Base-by-base conservation (phyloP, 1,140 invertebrate genomes). In the Sipha flava region DNA sequence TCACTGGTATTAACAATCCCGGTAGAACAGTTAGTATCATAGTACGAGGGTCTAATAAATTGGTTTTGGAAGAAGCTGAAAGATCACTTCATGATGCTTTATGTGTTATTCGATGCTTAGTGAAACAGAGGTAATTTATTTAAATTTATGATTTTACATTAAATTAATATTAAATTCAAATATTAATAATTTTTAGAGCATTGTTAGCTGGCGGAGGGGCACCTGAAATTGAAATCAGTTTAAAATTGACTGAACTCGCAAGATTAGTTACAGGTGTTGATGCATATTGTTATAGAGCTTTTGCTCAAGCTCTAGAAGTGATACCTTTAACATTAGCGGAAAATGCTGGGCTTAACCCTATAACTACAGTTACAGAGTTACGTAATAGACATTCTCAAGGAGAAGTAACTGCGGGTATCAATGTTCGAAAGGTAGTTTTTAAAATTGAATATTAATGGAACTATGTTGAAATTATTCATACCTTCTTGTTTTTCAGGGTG, bases 311-410 rank as follows among this genome's bases (percentile, higher is more conserved):
- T 1, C 87, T 99, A 29, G 97, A 99, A 88, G 92, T 99, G 4
- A 95, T 99, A 84, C 98, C 98, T 3, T 97, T 92, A 70, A 99
- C 98, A 3, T 87, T 99, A 73, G 96, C 98, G n/a, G 98, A 99
- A 87, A 99, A 99, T 87, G 97, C 98, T 31, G 98, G 98, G n/a
- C 88, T 99, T 2, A 99, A 98, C 87, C 93, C 98, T 0, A 98
- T 99, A 85, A 86, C 93, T 66, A 99, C 97, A 0, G 97, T 99
- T 1, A 99, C 98, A 0, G 97, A 99, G 86, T 88, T 99, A 73
- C 90, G 98, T 79, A 98, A 96, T 84, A 90, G 93, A 84, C 97
- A 99, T 87, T 95, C 95, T 0, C 88, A 91, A 80, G 93, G 92
- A 34, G 91, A 94, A 85, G 89, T 88, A 64, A 92, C 90, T 70